phyloP scores from a whole-genome alignment of 2,888 invertebrate genomes.

The Hirudinaria manillensis region DNA sequence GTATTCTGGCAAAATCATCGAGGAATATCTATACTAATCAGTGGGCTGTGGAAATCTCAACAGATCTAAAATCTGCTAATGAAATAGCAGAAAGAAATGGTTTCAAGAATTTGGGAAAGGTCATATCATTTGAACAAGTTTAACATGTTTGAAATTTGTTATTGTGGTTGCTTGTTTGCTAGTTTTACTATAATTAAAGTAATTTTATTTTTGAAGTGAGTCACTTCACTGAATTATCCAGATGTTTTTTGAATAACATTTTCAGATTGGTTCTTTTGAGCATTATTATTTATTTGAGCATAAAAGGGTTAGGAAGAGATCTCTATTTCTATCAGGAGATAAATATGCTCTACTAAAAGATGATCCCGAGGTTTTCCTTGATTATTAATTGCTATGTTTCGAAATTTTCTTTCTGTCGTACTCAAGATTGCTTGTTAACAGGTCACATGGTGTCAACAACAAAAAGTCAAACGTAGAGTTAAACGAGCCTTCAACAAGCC shows the following conservation, averaged over 20 bases:
- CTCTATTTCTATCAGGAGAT: not conserved
- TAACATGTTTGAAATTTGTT: not conserved
- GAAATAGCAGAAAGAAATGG: conserved; percentile 47
- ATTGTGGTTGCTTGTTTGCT: not conserved
- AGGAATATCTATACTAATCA: conserved; percentile 39
- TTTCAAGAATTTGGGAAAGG: conserved; percentile 41
- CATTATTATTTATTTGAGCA: conserved; percentile 11
- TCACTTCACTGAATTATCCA: not conserved
- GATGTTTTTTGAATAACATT: not conserved
- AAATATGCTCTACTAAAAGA: not conserved
- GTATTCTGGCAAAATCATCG: not conserved
- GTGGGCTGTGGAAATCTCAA: conserved; percentile 50
- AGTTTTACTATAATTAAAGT: not conserved
- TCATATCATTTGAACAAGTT: not conserved
- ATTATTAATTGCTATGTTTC: not conserved
- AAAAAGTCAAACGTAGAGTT: not conserved
- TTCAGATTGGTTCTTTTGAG: conserved; percentile 9
- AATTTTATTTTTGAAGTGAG: not conserved
- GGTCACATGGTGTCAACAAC: not conserved
- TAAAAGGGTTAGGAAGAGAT: conserved; percentile 1
- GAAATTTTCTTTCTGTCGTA: not conserved
- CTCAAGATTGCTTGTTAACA: not conserved
- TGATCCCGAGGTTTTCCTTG: conserved; percentile 2
- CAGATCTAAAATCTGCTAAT: conserved; percentile 45
- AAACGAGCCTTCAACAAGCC: not conserved